Conservation (phyloP, 2,888 invertebrate genomes). For the Pyrrhia umbra region DNA sequence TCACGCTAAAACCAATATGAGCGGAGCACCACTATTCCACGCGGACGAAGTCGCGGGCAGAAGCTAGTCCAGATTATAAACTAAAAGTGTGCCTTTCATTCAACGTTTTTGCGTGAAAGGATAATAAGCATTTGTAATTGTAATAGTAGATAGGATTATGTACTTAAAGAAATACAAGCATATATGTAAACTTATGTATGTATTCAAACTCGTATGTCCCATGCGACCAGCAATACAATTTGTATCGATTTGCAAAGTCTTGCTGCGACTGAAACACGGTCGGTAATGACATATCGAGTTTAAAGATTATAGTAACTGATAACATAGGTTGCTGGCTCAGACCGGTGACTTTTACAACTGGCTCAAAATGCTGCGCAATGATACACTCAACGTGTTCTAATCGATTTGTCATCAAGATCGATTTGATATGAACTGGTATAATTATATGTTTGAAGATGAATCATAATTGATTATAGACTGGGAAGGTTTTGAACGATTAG, state of each 20-base stretch:
- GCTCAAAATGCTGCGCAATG: conserved; percentile 46
- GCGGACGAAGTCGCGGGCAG: too few species aligned
- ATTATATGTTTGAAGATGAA: conserved; percentile 37
- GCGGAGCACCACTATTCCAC: too few species aligned
- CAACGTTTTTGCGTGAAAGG: too few species aligned
- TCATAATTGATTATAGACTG: conserved; percentile 24
- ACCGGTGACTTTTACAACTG: conserved; percentile 51
- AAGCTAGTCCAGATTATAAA: too few species aligned
- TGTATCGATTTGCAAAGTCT: background rate
- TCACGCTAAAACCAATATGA: too few species aligned
- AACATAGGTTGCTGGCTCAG: conserved; percentile 51
- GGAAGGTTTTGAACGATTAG: background rate
- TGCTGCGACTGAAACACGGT: conserved; percentile 13
- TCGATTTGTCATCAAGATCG: conserved; percentile 55
- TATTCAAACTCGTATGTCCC: background rate
- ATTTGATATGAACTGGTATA: conserved; percentile 17
- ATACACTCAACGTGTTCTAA: conserved; percentile 41
- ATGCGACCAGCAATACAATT: background rate
- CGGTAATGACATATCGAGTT: conserved; percentile 42
- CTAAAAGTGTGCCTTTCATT: too few species aligned
- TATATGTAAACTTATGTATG: background rate
- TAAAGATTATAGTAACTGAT: conserved; percentile 39
- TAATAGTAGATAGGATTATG: too few species aligned
- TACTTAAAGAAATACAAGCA: too few species aligned
- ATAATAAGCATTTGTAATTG: too few species aligned